Conservation (phyloP, 2,797 vertebrate genomes). For the Artibeus jamaicensis region DNA sequence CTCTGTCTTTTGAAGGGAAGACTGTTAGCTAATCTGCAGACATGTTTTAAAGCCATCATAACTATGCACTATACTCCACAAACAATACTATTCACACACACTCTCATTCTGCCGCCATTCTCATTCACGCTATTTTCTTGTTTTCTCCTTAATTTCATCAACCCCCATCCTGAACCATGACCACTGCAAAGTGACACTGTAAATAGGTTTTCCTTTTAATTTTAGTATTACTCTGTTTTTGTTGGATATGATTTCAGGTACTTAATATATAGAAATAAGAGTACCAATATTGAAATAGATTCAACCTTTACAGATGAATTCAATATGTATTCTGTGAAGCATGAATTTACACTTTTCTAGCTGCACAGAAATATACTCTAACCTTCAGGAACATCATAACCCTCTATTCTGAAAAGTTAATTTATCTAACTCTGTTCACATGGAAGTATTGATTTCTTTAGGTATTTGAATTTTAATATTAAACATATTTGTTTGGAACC, state of each 20-base stretch:
- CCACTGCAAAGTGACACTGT: background rate
- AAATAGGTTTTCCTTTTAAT: background rate
- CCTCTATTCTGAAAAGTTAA: background rate
- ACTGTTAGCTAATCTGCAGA: background rate
- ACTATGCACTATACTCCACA: background rate
- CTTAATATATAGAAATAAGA: background rate
- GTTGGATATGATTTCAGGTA: background rate
- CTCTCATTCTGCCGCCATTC: background rate
- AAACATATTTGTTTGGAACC: conserved; percentile 16
- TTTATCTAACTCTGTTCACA: background rate
- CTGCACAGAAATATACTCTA: conserved; percentile 16
- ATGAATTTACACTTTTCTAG: background rate
- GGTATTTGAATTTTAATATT: conserved; percentile 14
- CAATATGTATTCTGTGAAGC: conserved; percentile 9
- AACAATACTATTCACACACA: background rate
- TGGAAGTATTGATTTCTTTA: background rate
- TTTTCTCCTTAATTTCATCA: background rate
- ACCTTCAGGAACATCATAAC: conserved; percentile 11
- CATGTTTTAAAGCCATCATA: background rate
- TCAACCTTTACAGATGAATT: conserved; percentile 44
- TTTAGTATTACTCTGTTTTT: conserved; percentile 6
- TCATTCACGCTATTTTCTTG: background rate
- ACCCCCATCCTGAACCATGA: background rate
- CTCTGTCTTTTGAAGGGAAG: background rate
- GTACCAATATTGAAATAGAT: conserved; percentile 48